Conservation (phyloP, 2,888 invertebrate species). For the Drosophila limbata region DNA sequence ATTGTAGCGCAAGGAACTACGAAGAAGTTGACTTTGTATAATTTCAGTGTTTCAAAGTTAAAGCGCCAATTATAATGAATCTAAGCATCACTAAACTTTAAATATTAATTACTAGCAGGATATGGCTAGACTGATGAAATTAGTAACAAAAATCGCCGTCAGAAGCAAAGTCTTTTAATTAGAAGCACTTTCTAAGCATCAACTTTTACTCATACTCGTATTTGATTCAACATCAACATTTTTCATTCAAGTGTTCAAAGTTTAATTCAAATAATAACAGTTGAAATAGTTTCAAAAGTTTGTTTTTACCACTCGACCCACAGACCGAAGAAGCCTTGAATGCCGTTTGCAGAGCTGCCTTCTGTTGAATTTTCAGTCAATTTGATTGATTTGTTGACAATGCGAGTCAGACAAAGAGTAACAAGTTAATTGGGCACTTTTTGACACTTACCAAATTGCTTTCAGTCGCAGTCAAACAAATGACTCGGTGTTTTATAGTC, state of each 20-base stretch:
- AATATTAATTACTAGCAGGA: conserved; percentile 46
- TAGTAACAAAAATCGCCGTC: too few relatives aligned
- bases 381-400: conserved; percentile 78
- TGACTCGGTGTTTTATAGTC: not conserved
- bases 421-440: conserved; percentile 68
- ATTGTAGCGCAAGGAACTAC: conserved; percentile 33
- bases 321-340: conserved; percentile 11
- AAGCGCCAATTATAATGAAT: conserved; percentile 32
- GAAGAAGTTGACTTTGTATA: conserved; percentile 47
- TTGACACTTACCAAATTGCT: conserved; percentile 70
- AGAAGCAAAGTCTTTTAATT: conserved; percentile 29
- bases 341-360: conserved; percentile 29
- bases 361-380: conserved; percentile 69
- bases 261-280: conserved; percentile 65
- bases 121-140: not conserved
- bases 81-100: conserved; percentile 29
- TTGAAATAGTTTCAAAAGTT: conserved; percentile 70
- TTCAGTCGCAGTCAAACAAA: conserved; percentile 11
- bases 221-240: conserved; percentile 28
- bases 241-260: conserved; percentile 23
- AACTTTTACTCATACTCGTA: conserved; percentile 9
- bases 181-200: conserved; percentile 37
- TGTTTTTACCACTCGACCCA: conserved; percentile 47
- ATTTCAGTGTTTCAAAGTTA: conserved; percentile 48
- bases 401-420: conserved; percentile 21